These are phyloP conservation scores for Catharus bicknelli DNA, from an alignment of 2,113 vertebrate genomes.

Conservation along the genomic window DNA sequence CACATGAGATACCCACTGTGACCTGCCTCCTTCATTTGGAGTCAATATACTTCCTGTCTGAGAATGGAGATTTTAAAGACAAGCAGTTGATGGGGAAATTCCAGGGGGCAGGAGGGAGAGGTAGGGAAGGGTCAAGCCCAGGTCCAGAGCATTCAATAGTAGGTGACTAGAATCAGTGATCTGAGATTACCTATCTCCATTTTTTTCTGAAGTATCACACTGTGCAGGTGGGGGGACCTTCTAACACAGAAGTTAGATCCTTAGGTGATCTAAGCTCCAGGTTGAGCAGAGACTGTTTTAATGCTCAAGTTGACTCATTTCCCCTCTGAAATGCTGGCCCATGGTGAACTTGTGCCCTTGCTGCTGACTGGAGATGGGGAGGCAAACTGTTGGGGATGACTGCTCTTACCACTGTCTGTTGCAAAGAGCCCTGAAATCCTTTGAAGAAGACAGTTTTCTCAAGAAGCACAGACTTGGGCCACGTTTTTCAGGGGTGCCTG, in stretches of 20 bases:
- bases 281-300: not conserved
- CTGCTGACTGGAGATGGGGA: not conserved
- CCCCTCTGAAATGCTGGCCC: not conserved
- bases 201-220: not conserved
- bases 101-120: not conserved
- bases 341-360: not conserved
- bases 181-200: not conserved
- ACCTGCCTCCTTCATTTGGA: not conserved
- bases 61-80: not conserved
- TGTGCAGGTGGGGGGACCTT: accelerated
- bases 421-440: not conserved
- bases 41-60: not conserved
- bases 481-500: not conserved
- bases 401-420: not conserved
- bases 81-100: not conserved
- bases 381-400: not conserved
- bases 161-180: not conserved
- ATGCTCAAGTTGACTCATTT: not conserved
- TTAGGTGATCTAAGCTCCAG: not conserved
- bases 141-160: not conserved
- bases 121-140: not conserved
- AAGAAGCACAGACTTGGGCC: not conserved
- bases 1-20: not conserved
- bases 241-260: too few relatives aligned
- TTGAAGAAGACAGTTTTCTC: not conserved